These are phyloP conservation scores for Molossus molossus DNA, from an alignment of 2,797 vertebrate species.

Conservation along the genomic window DNA sequence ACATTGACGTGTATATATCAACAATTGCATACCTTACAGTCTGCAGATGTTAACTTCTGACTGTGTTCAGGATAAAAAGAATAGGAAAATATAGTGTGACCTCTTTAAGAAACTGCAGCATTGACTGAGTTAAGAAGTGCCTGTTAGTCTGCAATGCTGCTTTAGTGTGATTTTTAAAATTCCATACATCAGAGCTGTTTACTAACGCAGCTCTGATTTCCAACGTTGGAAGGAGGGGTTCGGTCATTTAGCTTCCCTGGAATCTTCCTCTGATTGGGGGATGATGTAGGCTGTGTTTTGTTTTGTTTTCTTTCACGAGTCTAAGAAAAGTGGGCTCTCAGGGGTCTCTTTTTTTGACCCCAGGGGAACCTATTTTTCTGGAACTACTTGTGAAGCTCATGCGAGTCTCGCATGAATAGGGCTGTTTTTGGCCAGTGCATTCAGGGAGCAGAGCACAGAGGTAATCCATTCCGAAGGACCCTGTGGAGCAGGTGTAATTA, in stretches of 20 bases:
- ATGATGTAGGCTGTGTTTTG: neutral
- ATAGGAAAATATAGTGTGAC: neutral
- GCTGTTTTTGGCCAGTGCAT: neutral
- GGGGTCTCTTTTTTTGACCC: neutral
- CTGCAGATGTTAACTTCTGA: neutral
- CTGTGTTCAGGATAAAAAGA: neutral
- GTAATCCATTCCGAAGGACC: neutral
- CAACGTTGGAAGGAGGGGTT: neutral
- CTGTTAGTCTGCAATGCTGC: neutral
- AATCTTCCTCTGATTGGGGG: neutral
- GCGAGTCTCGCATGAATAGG: neutral
- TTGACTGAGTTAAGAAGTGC: neutral
- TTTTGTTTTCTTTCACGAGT: neutral
- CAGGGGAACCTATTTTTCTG: neutral
- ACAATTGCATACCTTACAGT: no score
- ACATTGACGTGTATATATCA: neutral
- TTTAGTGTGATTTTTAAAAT: neutral
- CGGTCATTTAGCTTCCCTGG: neutral
- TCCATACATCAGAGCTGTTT: neutral
- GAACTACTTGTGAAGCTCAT: neutral
- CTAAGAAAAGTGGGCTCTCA: neutral
- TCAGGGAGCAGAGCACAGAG: neutral
- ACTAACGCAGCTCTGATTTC: neutral
- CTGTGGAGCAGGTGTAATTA: neutral
- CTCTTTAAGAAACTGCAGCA: neutral